Conservation (phyloP, 1,140 invertebrate genomes). For the Hestina assimilis region DNA sequence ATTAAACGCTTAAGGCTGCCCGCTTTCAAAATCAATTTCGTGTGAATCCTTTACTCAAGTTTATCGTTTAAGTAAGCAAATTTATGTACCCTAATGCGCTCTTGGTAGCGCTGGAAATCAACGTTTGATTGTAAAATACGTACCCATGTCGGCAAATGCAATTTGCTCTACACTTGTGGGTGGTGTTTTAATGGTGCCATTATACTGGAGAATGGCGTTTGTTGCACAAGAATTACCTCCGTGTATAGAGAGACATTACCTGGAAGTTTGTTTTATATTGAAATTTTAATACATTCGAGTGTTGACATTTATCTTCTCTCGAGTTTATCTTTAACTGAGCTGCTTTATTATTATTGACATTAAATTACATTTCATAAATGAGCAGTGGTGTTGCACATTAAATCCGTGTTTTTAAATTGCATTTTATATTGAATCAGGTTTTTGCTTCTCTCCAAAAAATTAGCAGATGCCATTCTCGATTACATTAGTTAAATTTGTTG, state of each 20-base stretch:
- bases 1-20: conserved; percentile 51
- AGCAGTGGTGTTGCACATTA: not conserved
- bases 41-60: conserved; percentile 57
- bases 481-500: not conserved
- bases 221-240: conserved; percentile 68
- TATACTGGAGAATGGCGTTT: conserved; percentile 59
- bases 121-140: conserved; percentile 75
- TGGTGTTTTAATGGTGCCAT: conserved; percentile 71
- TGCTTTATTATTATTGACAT: not conserved
- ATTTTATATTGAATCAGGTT: not conserved
- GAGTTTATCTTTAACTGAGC: not conserved
- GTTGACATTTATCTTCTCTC: conserved; percentile 23
- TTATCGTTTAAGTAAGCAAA: conserved; percentile 68
- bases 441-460: not conserved
- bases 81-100: conserved; percentile 70
- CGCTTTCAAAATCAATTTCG: conserved; percentile 57
- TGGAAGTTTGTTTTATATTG: conserved; percentile 41
- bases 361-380: not conserved
- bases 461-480: not conserved
- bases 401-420: not conserved
- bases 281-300: conserved; percentile 28
- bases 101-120: conserved; percentile 68
- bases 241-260: conserved; percentile 47
- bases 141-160: conserved; percentile 65
- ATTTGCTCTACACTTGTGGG: conserved; percentile 72